A percentile compares a stretch with the other conserved stretches of the same genome.
Evolutionary conservation across 2,888 invertebrate genomes (phyloP).

Genomic region (Chironomus tentans): DNA sequence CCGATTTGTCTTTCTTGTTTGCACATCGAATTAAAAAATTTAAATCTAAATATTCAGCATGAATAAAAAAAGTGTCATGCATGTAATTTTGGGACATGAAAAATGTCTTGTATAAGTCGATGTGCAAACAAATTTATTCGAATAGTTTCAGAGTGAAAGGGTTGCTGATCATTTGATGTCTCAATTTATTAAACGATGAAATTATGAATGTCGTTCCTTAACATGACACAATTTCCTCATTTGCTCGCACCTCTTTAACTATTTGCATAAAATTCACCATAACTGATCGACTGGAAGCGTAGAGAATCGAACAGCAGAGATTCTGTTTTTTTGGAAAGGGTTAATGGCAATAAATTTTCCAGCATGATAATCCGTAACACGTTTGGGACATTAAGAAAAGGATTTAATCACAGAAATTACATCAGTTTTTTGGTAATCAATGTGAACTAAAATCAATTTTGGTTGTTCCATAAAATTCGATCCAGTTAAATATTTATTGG

Average conservation of each 20-base stretch:
- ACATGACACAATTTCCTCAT: not conserved
- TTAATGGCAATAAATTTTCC: not conserved
- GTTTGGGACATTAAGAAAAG: not conserved
- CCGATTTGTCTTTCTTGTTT: not conserved
- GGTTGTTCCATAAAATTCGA: not conserved
- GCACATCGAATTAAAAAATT: conserved; percentile 4
- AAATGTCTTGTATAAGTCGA: not conserved
- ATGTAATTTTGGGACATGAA: not conserved
- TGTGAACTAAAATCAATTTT: no score
- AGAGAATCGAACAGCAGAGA: not conserved
- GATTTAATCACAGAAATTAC: not conserved
- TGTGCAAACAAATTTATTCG: not conserved
- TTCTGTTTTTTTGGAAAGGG: not conserved
- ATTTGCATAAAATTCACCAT: conserved; percentile 8
- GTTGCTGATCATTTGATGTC: not conserved
- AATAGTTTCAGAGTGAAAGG: not conserved
- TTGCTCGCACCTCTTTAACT: not conserved
- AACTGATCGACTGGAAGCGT: not conserved
- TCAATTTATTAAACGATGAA: not conserved
- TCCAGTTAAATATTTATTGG: conserved; percentile 1
- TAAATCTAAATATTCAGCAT: not conserved
- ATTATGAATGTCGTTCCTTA: not conserved
- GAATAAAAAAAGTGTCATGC: not conserved
- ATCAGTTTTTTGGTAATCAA: not conserved
- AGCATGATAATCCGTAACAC: not conserved